Evolutionary conservation across 1,140 invertebrate genomes (phyloP).

Genomic region (Drosophila melanogaster): DNA sequence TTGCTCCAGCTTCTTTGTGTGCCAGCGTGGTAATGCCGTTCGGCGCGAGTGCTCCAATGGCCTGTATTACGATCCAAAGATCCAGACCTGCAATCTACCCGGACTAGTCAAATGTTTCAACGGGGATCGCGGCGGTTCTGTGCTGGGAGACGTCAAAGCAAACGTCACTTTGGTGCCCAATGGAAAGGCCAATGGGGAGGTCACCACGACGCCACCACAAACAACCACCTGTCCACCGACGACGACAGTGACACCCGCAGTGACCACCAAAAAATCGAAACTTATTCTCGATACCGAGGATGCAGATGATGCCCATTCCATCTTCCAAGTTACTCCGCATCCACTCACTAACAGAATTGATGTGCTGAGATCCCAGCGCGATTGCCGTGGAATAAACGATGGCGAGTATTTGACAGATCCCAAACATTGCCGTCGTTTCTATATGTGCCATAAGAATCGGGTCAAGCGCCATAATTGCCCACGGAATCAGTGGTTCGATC

Average conservation of each 20-base stretch:
- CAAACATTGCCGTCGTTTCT: slow-evolving; percentile 56
- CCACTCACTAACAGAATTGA: neutral
- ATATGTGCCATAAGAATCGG: slow-evolving; percentile 46
- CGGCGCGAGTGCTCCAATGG: slow-evolving; percentile 47
- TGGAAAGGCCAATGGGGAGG: neutral
- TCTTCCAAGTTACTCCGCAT: neutral
- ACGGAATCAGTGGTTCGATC: slow-evolving; percentile 50
- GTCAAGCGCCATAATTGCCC: slow-evolving; percentile 44
- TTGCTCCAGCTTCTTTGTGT: slow-evolving; percentile 59
- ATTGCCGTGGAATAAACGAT: slow-evolving; percentile 47
- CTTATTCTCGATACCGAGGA: too few species aligned
- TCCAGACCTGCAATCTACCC: slow-evolving; percentile 52
- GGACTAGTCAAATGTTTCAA: slow-evolving; percentile 50
- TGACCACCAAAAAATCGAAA: neutral
- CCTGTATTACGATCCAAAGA: slow-evolving; percentile 43
- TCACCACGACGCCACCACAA: neutral
- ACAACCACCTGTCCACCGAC: neutral
- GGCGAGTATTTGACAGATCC: slow-evolving; percentile 37
- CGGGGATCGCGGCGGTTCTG: slow-evolving; percentile 30
- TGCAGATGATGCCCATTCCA: neutral
- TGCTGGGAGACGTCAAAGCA: neutral
- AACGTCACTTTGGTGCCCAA: neutral
- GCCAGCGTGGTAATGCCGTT: slow-evolving; percentile 50
- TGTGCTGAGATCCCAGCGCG: slow-evolving; percentile 7
- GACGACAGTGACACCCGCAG: neutral